Evolutionary conservation across 2,113 vertebrate genomes (phyloP).

Genomic region (Geothlypis trichas): DNA sequence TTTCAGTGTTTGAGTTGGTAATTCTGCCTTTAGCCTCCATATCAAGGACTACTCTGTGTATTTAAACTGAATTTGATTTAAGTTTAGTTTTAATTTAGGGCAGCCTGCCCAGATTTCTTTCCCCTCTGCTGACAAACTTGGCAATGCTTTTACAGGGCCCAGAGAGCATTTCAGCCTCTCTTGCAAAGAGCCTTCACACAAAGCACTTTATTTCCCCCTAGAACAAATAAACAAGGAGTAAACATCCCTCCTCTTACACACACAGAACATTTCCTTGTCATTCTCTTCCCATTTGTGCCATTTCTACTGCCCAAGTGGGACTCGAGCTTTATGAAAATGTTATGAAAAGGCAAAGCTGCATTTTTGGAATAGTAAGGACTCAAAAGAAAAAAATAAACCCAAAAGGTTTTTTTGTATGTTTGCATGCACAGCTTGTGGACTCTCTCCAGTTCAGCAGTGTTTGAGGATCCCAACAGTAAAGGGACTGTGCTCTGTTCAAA

Average conservation of each 20-base stretch:
- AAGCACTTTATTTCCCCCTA: slow-evolving; percentile 33
- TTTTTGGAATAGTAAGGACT: background rate
- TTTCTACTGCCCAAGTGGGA: background rate
- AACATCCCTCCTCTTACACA: background rate
- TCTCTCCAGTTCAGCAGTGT: background rate
- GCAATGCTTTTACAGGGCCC: background rate
- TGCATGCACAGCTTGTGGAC: background rate
- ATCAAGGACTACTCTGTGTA: background rate
- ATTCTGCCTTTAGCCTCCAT: background rate
- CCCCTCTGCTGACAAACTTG: slow-evolving; percentile 29
- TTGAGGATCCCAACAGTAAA: background rate
- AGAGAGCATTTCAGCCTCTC: background rate
- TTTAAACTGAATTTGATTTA: background rate
- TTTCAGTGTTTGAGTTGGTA: background rate
- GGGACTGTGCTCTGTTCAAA: background rate
- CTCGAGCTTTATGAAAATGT: background rate
- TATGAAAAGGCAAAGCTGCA: background rate
- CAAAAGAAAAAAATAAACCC: background rate
- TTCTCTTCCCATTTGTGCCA: background rate
- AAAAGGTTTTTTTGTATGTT: background rate
- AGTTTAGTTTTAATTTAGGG: slow-evolving; percentile 2
- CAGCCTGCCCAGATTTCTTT: slow-evolving; percentile 20
- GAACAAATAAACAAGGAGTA: slow-evolving; percentile 56
- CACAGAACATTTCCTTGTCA: background rate
- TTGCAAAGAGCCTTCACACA: slow-evolving; percentile 19